Evolutionary conservation across 2,888 invertebrate genomes (phyloP).

Genomic region (Drosophila subquinaria): DNA sequence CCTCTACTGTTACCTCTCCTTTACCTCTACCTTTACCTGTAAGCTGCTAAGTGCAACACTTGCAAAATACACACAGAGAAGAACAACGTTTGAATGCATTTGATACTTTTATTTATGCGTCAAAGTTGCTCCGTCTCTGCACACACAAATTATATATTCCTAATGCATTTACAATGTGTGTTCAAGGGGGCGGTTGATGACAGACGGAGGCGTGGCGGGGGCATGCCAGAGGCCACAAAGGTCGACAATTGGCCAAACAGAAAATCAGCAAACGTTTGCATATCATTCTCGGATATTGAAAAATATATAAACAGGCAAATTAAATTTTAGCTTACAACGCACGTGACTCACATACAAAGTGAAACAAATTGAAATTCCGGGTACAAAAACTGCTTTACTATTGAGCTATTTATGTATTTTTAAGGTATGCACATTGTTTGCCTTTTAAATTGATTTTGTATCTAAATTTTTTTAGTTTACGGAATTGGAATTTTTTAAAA

Average conservation of each 20-base stretch:
- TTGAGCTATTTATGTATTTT: not conserved
- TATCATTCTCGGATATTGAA: conserved; percentile 60
- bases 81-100: conserved; percentile 33
- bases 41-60: conserved; percentile 18
- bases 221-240: conserved; percentile 1
- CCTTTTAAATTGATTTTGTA: too few species aligned
- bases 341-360: conserved; percentile 58
- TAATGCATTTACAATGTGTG: conserved; percentile 52
- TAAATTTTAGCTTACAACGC: conserved; percentile 66
- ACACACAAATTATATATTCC: conserved; percentile 53
- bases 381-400: not conserved
- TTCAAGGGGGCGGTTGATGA: conserved; percentile 2
- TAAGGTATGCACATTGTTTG: not conserved
- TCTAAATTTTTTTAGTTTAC: too few species aligned
- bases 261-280: conserved; percentile 59
- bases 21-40: not conserved
- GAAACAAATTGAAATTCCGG: not conserved
- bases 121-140: conserved; percentile 20
- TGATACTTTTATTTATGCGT: conserved; percentile 53
- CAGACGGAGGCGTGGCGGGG: not conserved
- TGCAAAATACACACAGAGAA: conserved; percentile 16
- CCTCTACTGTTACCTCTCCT: not conserved
- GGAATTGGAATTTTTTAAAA: too few species aligned
- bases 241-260: conserved; percentile 62
- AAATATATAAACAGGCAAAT: conserved; percentile 68